These are phyloP conservation scores for Hoplias malabaricus DNA, from an alignment of 2,113 vertebrate genomes.

Conservation along the genomic window DNA sequence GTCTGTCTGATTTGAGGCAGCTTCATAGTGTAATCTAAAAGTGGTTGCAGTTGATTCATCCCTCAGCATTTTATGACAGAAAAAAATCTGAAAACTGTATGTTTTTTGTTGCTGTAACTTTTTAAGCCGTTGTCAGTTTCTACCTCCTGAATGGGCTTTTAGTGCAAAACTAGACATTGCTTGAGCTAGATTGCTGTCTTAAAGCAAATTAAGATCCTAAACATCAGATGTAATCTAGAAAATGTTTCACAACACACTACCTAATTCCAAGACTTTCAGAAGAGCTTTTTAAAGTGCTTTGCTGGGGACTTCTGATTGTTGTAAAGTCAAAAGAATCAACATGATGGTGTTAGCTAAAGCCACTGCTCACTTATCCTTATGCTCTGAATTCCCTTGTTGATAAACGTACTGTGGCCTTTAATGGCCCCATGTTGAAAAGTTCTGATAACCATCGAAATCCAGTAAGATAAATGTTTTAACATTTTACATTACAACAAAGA, in stretches of 20 bases:
- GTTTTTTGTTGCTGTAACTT: slow-evolving; percentile 76
- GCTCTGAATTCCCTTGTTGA: background rate
- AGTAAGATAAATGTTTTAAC: slow-evolving; percentile 35
- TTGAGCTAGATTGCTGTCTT: slow-evolving; percentile 11
- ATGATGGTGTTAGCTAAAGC: slow-evolving; percentile 9
- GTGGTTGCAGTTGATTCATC: slow-evolving; percentile 84
- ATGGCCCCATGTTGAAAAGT: background rate
- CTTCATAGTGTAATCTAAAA: slow-evolving; percentile 85
- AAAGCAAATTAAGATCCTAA: slow-evolving; percentile 34
- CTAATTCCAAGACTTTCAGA: slow-evolving; percentile 51
- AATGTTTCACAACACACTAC: slow-evolving; percentile 77
- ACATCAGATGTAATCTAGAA: slow-evolving; percentile 11
- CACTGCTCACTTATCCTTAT: slow-evolving; percentile 9
- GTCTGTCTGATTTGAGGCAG: slow-evolving; percentile 62
- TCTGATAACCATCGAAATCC: slow-evolving; percentile 5
- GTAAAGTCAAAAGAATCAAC: background rate
- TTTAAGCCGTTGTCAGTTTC: slow-evolving; percentile 89
- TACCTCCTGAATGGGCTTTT: slow-evolving; percentile 93
- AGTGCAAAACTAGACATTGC: slow-evolving; percentile 72
- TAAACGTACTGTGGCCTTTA: slow-evolving; percentile 14
- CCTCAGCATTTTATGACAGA: slow-evolving; percentile 75
- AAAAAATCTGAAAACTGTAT: slow-evolving; percentile 83
- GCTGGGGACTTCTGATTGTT: background rate
- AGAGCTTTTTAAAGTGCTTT: slow-evolving; percentile 31
- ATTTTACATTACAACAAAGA: slow-evolving; percentile 20